These are phyloP conservation scores for Drosophila serrata DNA, from an alignment of 1,140 invertebrate species.

Conservation along the genomic window DNA sequence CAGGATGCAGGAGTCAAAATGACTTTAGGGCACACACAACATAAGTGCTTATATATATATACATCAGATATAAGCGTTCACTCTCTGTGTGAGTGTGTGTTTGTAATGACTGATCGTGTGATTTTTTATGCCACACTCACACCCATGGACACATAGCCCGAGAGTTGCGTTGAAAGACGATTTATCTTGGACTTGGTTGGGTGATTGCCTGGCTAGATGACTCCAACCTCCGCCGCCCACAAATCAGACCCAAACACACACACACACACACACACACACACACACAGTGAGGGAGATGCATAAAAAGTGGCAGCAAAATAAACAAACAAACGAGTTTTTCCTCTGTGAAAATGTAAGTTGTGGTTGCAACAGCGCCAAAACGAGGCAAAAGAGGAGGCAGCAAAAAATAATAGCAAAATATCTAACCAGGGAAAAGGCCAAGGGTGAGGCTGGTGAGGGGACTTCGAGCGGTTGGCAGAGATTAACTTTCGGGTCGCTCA, in stretches of 20 bases:
- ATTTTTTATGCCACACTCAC: conserved; percentile 75
- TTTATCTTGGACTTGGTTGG: conserved; percentile 77
- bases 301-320: conserved; percentile 74
- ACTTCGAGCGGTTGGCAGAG: conserved; percentile 75
- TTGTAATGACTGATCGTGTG: conserved; percentile 83
- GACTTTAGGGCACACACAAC: conserved; percentile 65
- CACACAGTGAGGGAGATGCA: conserved; percentile 35
- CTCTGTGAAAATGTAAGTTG: conserved; percentile 78
- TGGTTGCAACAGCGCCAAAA: conserved; percentile 46
- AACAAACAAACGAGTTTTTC: conserved; percentile 73
- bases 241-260: conserved; percentile 39
- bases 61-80: conserved; percentile 39
- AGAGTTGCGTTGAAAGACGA: conserved; percentile 79
- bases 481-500: conserved; percentile 83
- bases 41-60: conserved; percentile 73
- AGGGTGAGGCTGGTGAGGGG: conserved; percentile 3
- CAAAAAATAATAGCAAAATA: conserved; percentile 65
- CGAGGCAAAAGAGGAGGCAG: conserved; percentile 16
- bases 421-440: conserved; percentile 54
- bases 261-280: conserved; percentile 17
- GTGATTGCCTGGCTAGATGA: conserved; percentile 58
- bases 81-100: conserved; percentile 48
- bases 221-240: conserved; percentile 37
- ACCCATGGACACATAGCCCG: conserved; percentile 2
- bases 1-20: conserved; percentile 59